Evolutionary conservation across 1,140 invertebrate genomes (phyloP), one percentile per base, ranked within the genome.

Genomic region (Cyclina sinensis): DNA sequence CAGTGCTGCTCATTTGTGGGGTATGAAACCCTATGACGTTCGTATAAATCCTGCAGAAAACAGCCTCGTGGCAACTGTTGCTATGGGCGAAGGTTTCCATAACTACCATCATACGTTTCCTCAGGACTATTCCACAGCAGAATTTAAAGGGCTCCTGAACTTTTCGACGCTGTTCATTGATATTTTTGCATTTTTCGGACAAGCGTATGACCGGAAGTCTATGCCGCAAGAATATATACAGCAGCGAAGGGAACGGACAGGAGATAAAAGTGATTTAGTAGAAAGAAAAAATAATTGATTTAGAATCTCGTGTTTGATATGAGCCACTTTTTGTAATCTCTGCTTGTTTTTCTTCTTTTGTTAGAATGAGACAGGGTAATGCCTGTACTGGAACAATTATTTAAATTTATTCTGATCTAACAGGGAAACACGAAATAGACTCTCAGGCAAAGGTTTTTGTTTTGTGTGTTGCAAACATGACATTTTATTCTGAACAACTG

Each of bases 81-180:
- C 97, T 0, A 92, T 96, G 27, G 97, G 97, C 5, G 97, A 97
- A 96, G 98, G 98, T 4, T 99, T 98, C 97, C 98, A 99, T 94
- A 99, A 99, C 95, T 99, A 99, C 95, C 99, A 99, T 94, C 98
- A 99, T 95, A 97, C 98, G 0, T 99, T 99, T 96, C 99, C 99
- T 0, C 98, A 98, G 97, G 99, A 99, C 94, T 96, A 96, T 88
- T 88, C 93, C 18, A 95, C 95, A 11, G 97, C 97, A 0, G 98
- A 99, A 92, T 96, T 93, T 87, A 95, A 98, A 59, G 98, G 97
- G 95, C 96, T 96, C 16, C 95, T 97, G 18, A 99, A 99, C 93
- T 96, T 97, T 65, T 98, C 98, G 0, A 98, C 97, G 0, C 96
- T 96, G 0, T 97, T 98, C 87, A 98, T 99, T 92, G 98, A 99